These are phyloP conservation scores for Antheraea pernyi DNA, from an alignment of 1,140 invertebrate genomes.

Conservation along the genomic window DNA sequence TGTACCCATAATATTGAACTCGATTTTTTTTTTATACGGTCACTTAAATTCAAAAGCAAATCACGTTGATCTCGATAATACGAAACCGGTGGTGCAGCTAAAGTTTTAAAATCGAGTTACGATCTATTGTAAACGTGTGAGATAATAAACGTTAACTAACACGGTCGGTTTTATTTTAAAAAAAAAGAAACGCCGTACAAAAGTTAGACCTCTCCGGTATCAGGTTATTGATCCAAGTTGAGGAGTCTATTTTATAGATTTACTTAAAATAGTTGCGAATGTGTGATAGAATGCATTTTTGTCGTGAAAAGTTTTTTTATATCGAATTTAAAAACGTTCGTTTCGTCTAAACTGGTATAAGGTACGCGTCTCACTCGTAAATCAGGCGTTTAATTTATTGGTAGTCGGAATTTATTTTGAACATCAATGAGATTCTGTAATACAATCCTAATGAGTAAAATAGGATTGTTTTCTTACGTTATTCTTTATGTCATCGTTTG, in stretches of 20 bases:
- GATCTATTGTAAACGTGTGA: conserved; percentile 14
- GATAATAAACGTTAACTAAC: conserved; percentile 10
- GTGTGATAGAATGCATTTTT: conserved; percentile 21
- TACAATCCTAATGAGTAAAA: not conserved
- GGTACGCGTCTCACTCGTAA: not conserved
- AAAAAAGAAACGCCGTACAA: conserved; percentile 40
- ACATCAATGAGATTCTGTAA: not conserved
- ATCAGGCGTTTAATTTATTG: not conserved
- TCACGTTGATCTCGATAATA: conserved; percentile 7
- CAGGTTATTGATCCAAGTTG: conserved; percentile 43
- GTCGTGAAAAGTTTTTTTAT: conserved; percentile 17
- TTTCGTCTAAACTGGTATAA: conserved; percentile 1
- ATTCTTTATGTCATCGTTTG: not conserved
- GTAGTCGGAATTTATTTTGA: not conserved
- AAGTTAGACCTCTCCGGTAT: conserved; percentile 27
- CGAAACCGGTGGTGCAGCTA: conserved; percentile 15
- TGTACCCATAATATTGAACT: not conserved
- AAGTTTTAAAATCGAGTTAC: not conserved
- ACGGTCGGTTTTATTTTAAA: conserved; percentile 14
- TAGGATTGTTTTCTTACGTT: not conserved
- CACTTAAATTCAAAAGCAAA: conserved; percentile 5
- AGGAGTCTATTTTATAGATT: conserved; percentile 37
- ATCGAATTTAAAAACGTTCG: not conserved
- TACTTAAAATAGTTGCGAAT: conserved; percentile 37
- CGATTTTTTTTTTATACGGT: conserved; percentile 6